These are phyloP conservation scores for Philhelius pedissequus DNA, from an alignment of 2,888 invertebrate species.

Conservation along the genomic window DNA sequence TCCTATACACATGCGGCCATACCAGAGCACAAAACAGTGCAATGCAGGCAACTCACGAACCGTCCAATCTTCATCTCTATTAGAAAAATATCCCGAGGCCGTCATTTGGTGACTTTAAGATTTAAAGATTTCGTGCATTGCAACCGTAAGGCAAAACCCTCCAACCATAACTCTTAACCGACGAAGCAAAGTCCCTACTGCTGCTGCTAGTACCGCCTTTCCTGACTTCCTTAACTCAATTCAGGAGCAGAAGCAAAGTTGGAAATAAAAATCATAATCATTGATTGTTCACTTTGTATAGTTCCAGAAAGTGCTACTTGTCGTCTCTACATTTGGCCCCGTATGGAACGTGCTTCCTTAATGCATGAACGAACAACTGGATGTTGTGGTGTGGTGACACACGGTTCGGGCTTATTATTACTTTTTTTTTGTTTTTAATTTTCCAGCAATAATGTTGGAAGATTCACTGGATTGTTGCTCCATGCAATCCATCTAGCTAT, in stretches of 20 bases:
- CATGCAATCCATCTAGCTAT: not conserved
- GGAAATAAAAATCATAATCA: slow-evolving; percentile 57
- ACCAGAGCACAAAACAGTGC: not conserved
- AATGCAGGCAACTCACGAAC: slow-evolving; percentile 49
- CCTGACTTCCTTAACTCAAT: not conserved
- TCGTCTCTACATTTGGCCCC: slow-evolving; percentile 50
- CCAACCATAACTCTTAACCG: slow-evolving; percentile 38
- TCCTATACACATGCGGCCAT: not conserved
- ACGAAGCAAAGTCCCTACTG: slow-evolving; percentile 27
- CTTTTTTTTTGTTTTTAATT: not conserved
- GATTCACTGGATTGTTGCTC: slow-evolving; percentile 24
- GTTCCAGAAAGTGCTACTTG: slow-evolving; percentile 63
- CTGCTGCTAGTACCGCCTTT: slow-evolving; percentile 4
- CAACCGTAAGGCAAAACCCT: slow-evolving; percentile 42
- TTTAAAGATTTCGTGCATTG: slow-evolving; percentile 65
- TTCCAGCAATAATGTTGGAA: slow-evolving; percentile 12
- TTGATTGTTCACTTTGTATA: slow-evolving; percentile 58
- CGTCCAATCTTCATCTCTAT: slow-evolving; percentile 60
- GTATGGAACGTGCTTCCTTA: slow-evolving; percentile 53
- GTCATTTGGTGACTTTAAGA: slow-evolving; percentile 62
- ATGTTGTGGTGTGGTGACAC: slow-evolving; percentile 57
- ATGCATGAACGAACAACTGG: slow-evolving; percentile 51
- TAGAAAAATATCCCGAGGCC: slow-evolving; percentile 53
- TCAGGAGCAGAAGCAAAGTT: not conserved
- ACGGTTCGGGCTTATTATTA: not conserved